Base-by-base conservation (phyloP, 2,797 vertebrate species). In the Myripristis murdjan region DNA sequence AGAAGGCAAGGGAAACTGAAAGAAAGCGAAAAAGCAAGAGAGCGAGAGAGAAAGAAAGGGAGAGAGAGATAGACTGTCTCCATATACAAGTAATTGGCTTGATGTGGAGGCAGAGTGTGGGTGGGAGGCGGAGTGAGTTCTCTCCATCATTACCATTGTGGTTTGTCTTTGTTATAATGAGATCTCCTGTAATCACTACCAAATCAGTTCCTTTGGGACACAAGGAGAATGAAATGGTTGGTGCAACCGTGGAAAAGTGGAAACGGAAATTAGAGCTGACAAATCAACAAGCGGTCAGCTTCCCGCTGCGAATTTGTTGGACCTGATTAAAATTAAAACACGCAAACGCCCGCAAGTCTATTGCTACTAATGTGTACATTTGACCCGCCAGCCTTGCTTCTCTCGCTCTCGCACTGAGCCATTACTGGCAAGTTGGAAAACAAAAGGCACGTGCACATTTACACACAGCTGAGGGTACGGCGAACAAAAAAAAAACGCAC, bases 261-360 rank as follows among this genome's bases (percentile, higher is more conserved):
- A 85, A 85, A 83, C 71, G 51, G 23, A 84, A 84, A 87, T 78
- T 31, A 69, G 39, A 75, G 52, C 73, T 57, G 64, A 73, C 23
- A 16, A 80, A 84, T 73, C 84, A 79, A 83, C 81, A 78, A 69
- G 81, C 37, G 2, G 39, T 43, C 44, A n/a, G 51, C 44, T 48
- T 60, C 64, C 66, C 4, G 3, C 18, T 39, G 75, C 47, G 67
- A 23, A 64, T 82, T 78, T 73, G 59, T 83, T 69, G 47, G 58
- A 74, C 46, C 26, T 79, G 59, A 86, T 88, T 87, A 69, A 79
- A 73, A 85, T 70, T 39, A 86, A 77, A 85, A 65, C 43, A 59
- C 59, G 57, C 54, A 82, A 61, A 69, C 39, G 73, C n/a, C 20
- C 31, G 16, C 15, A 26, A 47, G 15, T 76, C 70, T 12, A 5